Conservation (phyloP, 2,888 invertebrate genomes). For the Harpalus rufipes region DNA sequence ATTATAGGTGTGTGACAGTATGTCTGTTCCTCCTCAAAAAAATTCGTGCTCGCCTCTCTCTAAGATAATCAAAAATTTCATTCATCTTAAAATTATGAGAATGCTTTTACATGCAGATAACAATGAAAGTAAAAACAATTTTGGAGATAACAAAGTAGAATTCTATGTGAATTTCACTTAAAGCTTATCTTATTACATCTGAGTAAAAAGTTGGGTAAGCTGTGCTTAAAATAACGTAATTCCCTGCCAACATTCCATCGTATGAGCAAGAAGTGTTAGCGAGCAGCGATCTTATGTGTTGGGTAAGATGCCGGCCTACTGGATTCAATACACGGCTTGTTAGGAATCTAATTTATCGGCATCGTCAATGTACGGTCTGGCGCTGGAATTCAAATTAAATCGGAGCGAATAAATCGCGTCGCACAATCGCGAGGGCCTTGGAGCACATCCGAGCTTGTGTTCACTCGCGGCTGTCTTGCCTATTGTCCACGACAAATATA, state of each 20-base stretch:
- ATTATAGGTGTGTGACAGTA: too few species aligned
- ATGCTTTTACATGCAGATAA: too few species aligned
- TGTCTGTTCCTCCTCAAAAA: too few species aligned
- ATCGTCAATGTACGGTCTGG: slow-evolving; percentile 64
- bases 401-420: slow-evolving; percentile 57
- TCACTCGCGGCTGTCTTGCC: slow-evolving; percentile 39
- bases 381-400: slow-evolving; percentile 66
- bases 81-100: too few species aligned
- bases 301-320: slow-evolving; percentile 44
- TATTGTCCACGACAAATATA: slow-evolving; percentile 55
- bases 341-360: slow-evolving; percentile 66
- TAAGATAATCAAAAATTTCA: too few species aligned
- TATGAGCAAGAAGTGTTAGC: slow-evolving; percentile 27
- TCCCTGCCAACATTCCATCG: slow-evolving; percentile 36
- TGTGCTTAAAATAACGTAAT: slow-evolving; percentile 52
- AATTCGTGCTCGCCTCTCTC: too few species aligned
- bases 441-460: slow-evolving; percentile 25
- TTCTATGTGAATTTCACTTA: neutral
- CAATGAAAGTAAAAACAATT: too few species aligned
- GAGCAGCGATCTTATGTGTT: slow-evolving; percentile 36
- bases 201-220: slow-evolving; percentile 32
- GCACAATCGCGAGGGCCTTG: slow-evolving; percentile 25
- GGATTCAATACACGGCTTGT: slow-evolving; percentile 59
- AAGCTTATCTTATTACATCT: neutral
- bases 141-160: neutral